Conservation (phyloP, 2,797 vertebrate genomes). For the Pitangus sulphuratus region DNA sequence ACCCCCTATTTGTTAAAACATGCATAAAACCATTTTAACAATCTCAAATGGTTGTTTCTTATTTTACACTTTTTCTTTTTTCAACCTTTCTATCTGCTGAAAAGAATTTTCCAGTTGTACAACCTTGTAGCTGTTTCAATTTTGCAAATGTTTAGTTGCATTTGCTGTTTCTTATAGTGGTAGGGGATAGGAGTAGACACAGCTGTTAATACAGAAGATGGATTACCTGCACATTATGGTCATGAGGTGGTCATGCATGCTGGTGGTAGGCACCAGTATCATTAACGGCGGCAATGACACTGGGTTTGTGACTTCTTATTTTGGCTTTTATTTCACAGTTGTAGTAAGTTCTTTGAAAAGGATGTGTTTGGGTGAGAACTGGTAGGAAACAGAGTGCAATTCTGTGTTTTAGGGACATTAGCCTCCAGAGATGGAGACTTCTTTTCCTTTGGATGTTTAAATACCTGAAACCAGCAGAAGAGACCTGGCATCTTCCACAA, state of each 20-base stretch:
- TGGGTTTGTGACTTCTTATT: not conserved
- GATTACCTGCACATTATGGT: not conserved
- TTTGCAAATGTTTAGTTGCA: not conserved
- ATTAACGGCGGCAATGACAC: not conserved
- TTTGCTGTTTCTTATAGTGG: not conserved
- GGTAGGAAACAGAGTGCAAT: not conserved
- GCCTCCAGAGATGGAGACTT: fast-evolving
- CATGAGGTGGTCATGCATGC: not conserved
- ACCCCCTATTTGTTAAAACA: no score
- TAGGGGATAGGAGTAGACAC: not conserved
- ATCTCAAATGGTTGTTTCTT: not conserved
- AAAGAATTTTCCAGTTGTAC: not conserved
- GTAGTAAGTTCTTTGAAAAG: not conserved
- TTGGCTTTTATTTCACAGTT: not conserved
- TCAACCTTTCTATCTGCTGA: not conserved
- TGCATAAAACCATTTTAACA: not conserved
- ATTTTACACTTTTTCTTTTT: not conserved
- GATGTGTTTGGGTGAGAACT: not conserved
- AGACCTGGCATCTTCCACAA: not conserved
- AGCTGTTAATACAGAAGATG: not conserved
- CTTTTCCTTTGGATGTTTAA: not conserved
- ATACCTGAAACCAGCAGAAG: not conserved
- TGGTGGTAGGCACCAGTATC: not conserved
- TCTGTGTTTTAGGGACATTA: not conserved
- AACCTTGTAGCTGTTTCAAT: not conserved